Base-by-base conservation (phyloP, 2,797 vertebrate genomes). In the Hyperoplus lanceolatus region DNA sequence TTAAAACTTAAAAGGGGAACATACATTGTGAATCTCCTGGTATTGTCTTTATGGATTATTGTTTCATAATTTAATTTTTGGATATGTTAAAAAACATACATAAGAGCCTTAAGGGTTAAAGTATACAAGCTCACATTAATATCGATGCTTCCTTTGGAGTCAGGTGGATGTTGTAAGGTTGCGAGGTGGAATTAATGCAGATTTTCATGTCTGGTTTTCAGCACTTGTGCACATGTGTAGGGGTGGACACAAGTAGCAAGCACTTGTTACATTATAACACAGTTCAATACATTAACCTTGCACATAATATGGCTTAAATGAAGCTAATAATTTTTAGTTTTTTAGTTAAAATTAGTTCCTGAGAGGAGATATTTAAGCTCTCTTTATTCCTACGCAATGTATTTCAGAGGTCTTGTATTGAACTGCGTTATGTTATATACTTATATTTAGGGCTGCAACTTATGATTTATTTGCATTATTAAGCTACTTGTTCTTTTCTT, bases 231-330 rank as follows among this genome's bases (percentile, higher is more conserved):
- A 13, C 59, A 42, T 61, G 5, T 76, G 66, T 14, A 14, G 66
- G 48, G 77, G 68, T 73, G 77, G 77, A 84, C 56, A 81, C 63
- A 60, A 79, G 62, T 70, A 75, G 60, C 59, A 70, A 46, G 58
- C 63, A 18, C 60, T 57, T 78, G 54, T 15, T 15, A 29, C 14
- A 11, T 49, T 43, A 21, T 59, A n/a, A 77, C 69, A 42, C 42
- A 68, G 66, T 42, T 72, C 36, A 77, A 29, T 21, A 62, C 50
- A 70, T 4, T n/a, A 36, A 15, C 43, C 2, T 4, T 45, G 1
- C 18, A 45, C 54, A 60, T 0, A 56, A 13, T 21, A 9, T 36
- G 36, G 18, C 18, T 46, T 9, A 7, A 63, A 14, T 46, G 1
- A 62, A 48, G 68, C 38, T 12, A 12, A 41, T 48, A 14, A 1